Evolutionary conservation across 2,797 vertebrate species (phyloP), one percentile per base, ranked within the genome.

Genomic region (Arctocebus calabarensis): DNA sequence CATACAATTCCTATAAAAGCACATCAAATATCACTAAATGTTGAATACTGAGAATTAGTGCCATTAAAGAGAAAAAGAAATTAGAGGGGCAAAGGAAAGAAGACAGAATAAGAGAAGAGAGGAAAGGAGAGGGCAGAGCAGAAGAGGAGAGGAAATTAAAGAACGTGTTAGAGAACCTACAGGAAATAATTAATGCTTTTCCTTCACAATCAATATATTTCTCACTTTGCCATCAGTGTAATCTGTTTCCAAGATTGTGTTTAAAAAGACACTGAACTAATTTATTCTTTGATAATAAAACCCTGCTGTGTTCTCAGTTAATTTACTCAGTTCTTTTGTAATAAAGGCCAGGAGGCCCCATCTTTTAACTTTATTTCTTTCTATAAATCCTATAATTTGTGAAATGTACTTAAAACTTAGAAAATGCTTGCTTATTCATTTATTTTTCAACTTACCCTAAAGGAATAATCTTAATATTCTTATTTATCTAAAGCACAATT

Each of bases 361-460:
- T 93, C 91, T 19, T 93, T 95, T 74, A 95, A 97, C 75, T 95
- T 94, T 92, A 93, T 88, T 93, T 97, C 87, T 88, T 14, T 68
- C 57, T 82, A n/a, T 20, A 96, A 96, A 91, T 90, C 16, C 25
- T 94, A 1, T 84, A 90, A 78, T 91, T 96, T 93, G 40, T 34
- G 48, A 96, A 94, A 74, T 11, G 62, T 84, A 78, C 43, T 96
- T 94, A 96, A 94, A 94, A 87, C 7, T 43, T n/a, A 48, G 19
- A 7, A 23, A 40, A 92, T 91, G 40, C 14, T 84, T 84, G 27
- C 57, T 87, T 96, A 71, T 74, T 85, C 62, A 85, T 75, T 92
- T 29, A 91, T 73, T 78, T 90, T 96, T 84, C 16, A 94, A 86
- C 55, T 85, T 94, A 68, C 9, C 77, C 81, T 87, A 78, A 59